These are phyloP conservation scores for Pedionomus torquatus DNA, from an alignment of 2,113 vertebrate genomes.

Conservation along the genomic window DNA sequence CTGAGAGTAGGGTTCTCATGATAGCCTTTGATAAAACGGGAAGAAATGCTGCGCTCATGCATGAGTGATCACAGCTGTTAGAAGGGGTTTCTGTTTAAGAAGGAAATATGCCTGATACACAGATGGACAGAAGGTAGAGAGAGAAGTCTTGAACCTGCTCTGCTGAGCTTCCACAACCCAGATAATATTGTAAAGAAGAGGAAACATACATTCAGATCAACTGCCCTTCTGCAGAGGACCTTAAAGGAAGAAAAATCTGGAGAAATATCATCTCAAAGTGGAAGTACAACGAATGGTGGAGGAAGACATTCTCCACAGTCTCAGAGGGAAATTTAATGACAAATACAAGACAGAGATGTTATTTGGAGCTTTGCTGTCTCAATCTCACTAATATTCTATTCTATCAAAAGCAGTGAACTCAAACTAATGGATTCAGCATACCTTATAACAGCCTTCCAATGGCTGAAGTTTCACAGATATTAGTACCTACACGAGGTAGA, in stretches of 20 bases:
- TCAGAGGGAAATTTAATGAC: background rate
- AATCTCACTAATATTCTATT: background rate
- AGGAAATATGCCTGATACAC: background rate
- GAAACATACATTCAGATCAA: background rate
- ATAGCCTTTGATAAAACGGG: background rate
- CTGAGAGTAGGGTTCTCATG: background rate
- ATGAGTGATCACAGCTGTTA: background rate
- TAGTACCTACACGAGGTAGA: background rate
- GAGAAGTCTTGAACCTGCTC: background rate
- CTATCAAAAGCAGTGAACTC: background rate
- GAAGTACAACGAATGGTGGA: background rate
- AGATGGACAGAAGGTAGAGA: background rate
- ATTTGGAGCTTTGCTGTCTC: background rate
- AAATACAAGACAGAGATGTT: background rate
- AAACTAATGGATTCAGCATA: background rate
- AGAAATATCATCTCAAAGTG: background rate
- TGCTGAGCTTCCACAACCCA: background rate
- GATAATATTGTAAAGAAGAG: background rate
- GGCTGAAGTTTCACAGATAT: background rate
- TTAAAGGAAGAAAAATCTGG: background rate
- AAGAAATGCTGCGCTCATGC: background rate
- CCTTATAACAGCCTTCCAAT: background rate
- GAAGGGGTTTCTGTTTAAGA: background rate
- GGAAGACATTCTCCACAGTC: background rate
- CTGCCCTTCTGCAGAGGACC: background rate